Conservation (phyloP, 2,888 invertebrate genomes). For the Calephelis perditalis region DNA sequence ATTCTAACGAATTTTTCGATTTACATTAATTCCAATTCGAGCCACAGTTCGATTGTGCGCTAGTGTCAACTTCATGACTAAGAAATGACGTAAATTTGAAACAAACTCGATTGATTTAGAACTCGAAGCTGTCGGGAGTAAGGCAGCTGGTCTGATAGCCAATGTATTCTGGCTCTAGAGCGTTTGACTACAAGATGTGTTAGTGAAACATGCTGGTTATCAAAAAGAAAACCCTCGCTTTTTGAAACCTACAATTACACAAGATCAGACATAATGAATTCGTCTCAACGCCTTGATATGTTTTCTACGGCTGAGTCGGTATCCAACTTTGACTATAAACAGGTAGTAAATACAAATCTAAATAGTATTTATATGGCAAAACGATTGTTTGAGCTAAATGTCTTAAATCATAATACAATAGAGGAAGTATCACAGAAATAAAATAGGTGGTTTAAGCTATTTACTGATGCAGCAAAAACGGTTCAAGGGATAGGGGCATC, state of each 20-base stretch:
- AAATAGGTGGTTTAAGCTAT: not conserved
- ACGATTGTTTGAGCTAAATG: not conserved
- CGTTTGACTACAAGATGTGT: not conserved
- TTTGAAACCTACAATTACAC: not conserved
- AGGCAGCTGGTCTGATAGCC: not conserved
- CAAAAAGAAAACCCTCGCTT: not conserved
- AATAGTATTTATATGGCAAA: not conserved
- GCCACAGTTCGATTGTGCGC: no score
- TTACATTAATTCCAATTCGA: no score
- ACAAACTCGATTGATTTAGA: no score
- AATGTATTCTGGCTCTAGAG: not conserved
- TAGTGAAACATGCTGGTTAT: not conserved
- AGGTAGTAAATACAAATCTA: not conserved
- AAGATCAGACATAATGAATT: not conserved
- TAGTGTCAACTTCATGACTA: no score
- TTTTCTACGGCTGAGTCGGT: not conserved
- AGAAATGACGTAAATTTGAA: no score
- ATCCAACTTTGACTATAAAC: not conserved
- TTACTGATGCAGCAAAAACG: not conserved
- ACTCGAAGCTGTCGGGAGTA: no score
- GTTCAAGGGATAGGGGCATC: not conserved
- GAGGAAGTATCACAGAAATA: not conserved
- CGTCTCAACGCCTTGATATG: not conserved
- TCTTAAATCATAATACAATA: not conserved
- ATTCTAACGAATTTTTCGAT: no score